phyloP scores from a whole-genome alignment of 2,113 vertebrate species.

The Petrocephalus microphthalmus region DNA sequence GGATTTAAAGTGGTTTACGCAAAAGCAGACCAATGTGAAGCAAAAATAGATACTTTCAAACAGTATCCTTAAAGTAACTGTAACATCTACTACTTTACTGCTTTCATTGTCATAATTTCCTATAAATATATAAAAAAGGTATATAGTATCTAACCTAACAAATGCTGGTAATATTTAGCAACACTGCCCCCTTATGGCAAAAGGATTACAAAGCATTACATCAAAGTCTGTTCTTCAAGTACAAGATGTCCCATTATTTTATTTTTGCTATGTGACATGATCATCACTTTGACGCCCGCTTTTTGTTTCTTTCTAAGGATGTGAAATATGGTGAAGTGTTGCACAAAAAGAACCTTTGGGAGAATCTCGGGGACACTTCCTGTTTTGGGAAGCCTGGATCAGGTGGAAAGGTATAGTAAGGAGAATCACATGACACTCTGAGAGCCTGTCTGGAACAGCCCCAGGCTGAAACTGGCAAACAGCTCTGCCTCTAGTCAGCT shows the following conservation, averaged over 20 bases:
- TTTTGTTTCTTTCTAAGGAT: constrained; percentile 59
- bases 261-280: not conserved
- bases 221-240: not conserved
- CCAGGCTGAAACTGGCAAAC: not conserved
- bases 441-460: not conserved
- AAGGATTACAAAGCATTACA: not conserved
- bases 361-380: constrained; percentile 64
- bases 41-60: not conserved
- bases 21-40: not conserved
- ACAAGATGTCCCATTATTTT: not conserved
- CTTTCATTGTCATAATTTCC: not conserved
- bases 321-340: constrained; percentile 80
- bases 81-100: not conserved
- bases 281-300: not conserved
- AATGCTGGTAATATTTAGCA: not conserved
- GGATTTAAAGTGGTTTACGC: not conserved
- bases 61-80: not conserved
- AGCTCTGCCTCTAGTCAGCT: not conserved
- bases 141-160: not conserved
- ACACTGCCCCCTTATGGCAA: not conserved
- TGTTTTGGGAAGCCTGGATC: constrained; percentile 22
- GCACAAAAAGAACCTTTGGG: constrained; percentile 89
- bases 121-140: not conserved
- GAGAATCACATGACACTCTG: not conserved
- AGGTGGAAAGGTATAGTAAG: constrained; percentile 41